Evolutionary conservation across 1,140 invertebrate species (phyloP).

Genomic region (Dendrolimus kikuchii): DNA sequence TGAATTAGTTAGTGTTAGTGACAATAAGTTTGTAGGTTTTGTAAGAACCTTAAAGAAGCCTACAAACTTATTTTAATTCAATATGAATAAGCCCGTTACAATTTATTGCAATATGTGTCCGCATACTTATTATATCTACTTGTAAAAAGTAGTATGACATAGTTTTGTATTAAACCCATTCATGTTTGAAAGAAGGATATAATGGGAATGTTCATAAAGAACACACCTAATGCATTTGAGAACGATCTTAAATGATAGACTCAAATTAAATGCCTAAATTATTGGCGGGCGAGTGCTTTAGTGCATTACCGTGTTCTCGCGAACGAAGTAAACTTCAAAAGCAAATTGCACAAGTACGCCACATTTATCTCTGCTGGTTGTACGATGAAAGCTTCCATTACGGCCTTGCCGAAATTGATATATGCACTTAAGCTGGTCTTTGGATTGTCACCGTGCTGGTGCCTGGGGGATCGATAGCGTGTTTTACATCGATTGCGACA

Average conservation of each 20-base stretch:
- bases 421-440: slow-evolving; percentile 44
- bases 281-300: slow-evolving; percentile 31
- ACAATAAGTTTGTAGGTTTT: no score
- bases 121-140: no score
- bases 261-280: slow-evolving; percentile 43
- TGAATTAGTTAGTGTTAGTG: no score
- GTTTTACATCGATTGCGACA: slow-evolving; percentile 24
- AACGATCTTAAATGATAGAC: slow-evolving; percentile 26
- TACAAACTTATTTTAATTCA: no score
- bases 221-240: no score
- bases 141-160: no score
- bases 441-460: slow-evolving; percentile 19
- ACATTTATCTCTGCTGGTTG: slow-evolving; percentile 45
- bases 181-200: no score
- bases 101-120: no score
- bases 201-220: no score
- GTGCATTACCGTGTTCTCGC: slow-evolving; percentile 48
- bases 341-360: slow-evolving; percentile 46
- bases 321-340: slow-evolving; percentile 46
- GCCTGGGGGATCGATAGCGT: slow-evolving; percentile 18
- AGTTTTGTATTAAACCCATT: no score
- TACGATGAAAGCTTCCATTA: slow-evolving; percentile 57
- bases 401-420: slow-evolving; percentile 37
- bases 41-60: no score
- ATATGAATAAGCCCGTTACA: no score